Percentiles rank a stretch among this genome's conserved stretches.
Conservation (phyloP, 1,140 invertebrate genomes). For the Microplitis mediator region DNA sequence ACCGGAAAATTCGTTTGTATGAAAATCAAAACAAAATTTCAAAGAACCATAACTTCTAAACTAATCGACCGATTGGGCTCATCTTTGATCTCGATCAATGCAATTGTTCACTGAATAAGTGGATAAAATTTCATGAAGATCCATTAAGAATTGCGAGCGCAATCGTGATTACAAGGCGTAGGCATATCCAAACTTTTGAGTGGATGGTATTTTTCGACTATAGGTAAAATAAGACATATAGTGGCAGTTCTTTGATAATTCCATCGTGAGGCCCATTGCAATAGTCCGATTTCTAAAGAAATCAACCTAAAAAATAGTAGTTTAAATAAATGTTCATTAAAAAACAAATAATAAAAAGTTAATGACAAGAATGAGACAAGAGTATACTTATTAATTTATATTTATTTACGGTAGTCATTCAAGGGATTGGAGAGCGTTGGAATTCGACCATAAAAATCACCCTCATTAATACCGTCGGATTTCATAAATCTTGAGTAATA, state of each 20-base stretch:
- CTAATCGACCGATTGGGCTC: no score
- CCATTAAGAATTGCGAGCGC: no score
- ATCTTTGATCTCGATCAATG: no score
- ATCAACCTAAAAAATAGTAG: not conserved
- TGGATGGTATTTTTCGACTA: no score
- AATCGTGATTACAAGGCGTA: no score
- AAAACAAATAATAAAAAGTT: not conserved
- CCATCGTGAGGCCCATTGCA: not conserved
- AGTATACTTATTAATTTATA: conserved; percentile 26
- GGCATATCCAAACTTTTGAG: no score
- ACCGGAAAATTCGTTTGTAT: no score
- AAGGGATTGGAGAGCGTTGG: conserved; percentile 28
- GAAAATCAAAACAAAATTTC: no score
- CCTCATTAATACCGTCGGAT: conserved; percentile 46
- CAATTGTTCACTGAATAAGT: no score
- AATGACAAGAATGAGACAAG: conserved; percentile 14
- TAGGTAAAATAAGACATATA: no score
- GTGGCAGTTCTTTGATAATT: not conserved
- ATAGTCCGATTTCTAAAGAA: not conserved
- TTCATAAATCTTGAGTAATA: conserved; percentile 50
- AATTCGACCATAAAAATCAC: conserved; percentile 44
- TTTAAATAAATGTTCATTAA: not conserved
- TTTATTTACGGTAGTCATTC: conserved; percentile 31
- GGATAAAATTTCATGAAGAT: no score
- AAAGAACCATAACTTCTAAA: no score